A percentile compares a stretch with the other conserved stretches of the same genome.
phyloP scores from a whole-genome alignment of 2,888 invertebrate genomes.

The Archips xylosteana region DNA sequence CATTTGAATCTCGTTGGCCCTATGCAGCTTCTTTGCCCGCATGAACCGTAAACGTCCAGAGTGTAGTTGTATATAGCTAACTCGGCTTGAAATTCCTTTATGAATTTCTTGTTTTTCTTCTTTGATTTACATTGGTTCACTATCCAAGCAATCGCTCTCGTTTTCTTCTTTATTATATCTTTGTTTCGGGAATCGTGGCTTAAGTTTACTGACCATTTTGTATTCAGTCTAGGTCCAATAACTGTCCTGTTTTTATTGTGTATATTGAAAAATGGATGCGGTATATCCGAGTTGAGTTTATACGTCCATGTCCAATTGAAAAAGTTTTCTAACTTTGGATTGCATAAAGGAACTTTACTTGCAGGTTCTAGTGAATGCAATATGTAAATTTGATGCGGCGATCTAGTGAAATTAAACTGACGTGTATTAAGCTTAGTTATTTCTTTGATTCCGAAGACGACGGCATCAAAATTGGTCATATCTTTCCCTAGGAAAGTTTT shows the following conservation, averaged over 20 bases:
- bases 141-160: conserved; percentile 70
- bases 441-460: conserved; percentile 65
- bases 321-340: conserved; percentile 65
- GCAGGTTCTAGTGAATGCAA: conserved; percentile 70
- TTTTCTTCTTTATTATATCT: conserved; percentile 56
- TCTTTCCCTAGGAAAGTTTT: conserved; percentile 55
- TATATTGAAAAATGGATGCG: conserved; percentile 68
- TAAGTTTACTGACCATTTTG: conserved; percentile 63
- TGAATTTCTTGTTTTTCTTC: conserved; percentile 59
- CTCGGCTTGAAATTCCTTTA: conserved; percentile 62
- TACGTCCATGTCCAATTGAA: conserved; percentile 82
- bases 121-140: conserved; percentile 65
- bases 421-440: conserved; percentile 53
- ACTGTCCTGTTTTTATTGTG: conserved; percentile 53
- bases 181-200: conserved; percentile 51
- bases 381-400: conserved; percentile 66
- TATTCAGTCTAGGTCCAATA: conserved; percentile 62
- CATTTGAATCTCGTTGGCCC: conserved; percentile 58
- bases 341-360: conserved; percentile 64
- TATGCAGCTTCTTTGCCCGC: conserved; percentile 65
- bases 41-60: conserved; percentile 67
- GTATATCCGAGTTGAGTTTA: conserved; percentile 70
- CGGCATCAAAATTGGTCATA: conserved; percentile 66
- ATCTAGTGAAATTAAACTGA: conserved; percentile 57
- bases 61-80: conserved; percentile 65